These are phyloP conservation scores for Orchesella cincta DNA, from an alignment of 1,140 invertebrate genomes.

Conservation along the genomic window DNA sequence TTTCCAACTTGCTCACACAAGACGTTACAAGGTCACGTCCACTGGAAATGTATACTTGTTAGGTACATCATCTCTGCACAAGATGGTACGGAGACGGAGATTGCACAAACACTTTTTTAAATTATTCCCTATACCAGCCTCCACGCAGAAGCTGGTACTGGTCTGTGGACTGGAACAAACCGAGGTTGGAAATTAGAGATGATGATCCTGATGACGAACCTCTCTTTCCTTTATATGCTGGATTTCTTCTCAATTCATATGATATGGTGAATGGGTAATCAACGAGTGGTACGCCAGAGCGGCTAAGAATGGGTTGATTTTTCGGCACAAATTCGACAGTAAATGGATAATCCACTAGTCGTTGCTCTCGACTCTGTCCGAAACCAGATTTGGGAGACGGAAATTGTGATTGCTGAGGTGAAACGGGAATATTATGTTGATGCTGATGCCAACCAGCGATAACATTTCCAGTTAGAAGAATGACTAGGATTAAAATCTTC, in stretches of 20 bases:
- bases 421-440: too few species aligned
- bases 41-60: not conserved
- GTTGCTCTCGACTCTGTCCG: not conserved
- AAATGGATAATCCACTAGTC: not conserved
- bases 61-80: not conserved
- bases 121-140: too few species aligned
- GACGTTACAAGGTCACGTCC: slow-evolving; percentile 1
- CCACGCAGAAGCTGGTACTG: not conserved
- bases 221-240: not conserved
- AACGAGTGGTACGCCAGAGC: not conserved
- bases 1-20: not conserved
- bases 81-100: not conserved
- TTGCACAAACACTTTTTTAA: too few species aligned
- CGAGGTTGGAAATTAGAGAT: not conserved
- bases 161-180: slow-evolving; percentile 1
- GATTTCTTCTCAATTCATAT: not conserved
- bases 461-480: too few species aligned
- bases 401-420: too few species aligned
- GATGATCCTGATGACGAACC: too few species aligned
- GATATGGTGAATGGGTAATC: not conserved
- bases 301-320: not conserved
- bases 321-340: slow-evolving; percentile 1
- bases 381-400: too few species aligned
- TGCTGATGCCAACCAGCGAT: too few species aligned
- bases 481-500: too few species aligned